These are phyloP conservation scores for Athrips mouffetella DNA, from an alignment of 2,888 invertebrate species.

Conservation along the genomic window DNA sequence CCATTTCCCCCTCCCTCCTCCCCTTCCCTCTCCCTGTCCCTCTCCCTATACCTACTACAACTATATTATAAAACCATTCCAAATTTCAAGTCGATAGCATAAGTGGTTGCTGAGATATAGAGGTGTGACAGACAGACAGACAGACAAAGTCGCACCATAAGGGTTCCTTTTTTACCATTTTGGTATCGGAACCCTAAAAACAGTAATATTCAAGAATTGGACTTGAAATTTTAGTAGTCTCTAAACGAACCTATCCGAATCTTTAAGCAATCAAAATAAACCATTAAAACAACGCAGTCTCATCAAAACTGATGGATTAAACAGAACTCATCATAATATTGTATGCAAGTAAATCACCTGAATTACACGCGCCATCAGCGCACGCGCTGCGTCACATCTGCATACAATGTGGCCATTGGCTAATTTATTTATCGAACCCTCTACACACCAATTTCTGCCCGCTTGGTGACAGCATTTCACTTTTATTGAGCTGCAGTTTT, in stretches of 20 bases:
- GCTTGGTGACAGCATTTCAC: conserved; percentile 6
- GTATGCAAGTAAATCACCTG: conserved; percentile 39
- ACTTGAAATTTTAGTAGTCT: background rate
- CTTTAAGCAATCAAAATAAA: background rate
- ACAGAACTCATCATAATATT: conserved; percentile 44
- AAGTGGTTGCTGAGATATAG: too few species aligned
- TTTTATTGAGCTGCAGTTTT: background rate
- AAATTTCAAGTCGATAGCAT: too few species aligned
- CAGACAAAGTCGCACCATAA: too few species aligned
- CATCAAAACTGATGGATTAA: too few species aligned
- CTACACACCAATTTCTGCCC: conserved; percentile 8
- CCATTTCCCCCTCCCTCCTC: too few species aligned
- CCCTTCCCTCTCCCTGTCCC: too few species aligned
- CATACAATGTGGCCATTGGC: conserved; percentile 46
- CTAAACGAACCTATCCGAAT: background rate
- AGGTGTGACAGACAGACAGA: too few species aligned
- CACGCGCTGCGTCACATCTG: conserved; percentile 30
- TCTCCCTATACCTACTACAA: too few species aligned
- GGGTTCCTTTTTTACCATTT: too few species aligned
- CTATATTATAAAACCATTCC: too few species aligned
- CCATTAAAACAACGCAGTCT: background rate
- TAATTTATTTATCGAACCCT: conserved; percentile 34
- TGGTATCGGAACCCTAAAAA: background rate
- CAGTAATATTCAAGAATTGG: background rate
- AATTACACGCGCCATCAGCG: conserved; percentile 30